Evolutionary conservation across 2,797 vertebrate species (phyloP).

Genomic region (Coccyzus lansbergi): DNA sequence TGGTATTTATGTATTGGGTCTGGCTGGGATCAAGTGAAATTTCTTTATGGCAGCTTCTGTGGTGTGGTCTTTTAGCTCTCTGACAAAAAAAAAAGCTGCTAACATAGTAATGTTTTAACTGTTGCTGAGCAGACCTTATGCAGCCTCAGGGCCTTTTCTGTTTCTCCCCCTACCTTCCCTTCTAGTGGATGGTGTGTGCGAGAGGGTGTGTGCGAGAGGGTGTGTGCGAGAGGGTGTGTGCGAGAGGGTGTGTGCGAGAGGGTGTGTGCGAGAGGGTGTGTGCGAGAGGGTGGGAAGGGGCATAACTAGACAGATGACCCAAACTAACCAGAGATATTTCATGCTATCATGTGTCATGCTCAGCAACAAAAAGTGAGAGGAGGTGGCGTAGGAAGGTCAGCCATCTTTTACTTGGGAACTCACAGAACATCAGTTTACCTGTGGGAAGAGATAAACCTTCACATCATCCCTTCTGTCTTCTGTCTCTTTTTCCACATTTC

Average conservation of each 20-base stretch:
- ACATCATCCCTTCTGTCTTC: background rate
- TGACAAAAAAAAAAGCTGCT: background rate
- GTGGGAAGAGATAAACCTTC: background rate
- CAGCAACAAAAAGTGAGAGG: background rate
- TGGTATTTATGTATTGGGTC: background rate
- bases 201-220: background rate
- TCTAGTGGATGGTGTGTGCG: background rate
- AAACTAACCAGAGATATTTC: background rate
- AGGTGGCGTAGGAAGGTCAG: background rate
- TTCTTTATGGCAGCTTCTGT: background rate
- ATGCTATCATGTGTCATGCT: background rate
- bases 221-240: background rate
- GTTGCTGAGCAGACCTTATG: background rate
- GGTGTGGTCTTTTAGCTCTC: background rate
- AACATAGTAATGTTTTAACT: background rate
- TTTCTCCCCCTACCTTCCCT: background rate
- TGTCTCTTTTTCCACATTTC: background rate
- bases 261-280: background rate
- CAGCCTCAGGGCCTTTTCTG: background rate
- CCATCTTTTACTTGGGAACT: background rate
- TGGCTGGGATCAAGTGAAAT: background rate
- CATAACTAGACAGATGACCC: background rate
- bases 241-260: background rate
- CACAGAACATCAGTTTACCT: fast-evolving
- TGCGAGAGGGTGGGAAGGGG: background rate